A percentile compares a stretch with the other conserved stretches of the same genome.
phyloP scores from a whole-genome alignment of 1,140 invertebrate species.

The Scaptomyza montana region DNA sequence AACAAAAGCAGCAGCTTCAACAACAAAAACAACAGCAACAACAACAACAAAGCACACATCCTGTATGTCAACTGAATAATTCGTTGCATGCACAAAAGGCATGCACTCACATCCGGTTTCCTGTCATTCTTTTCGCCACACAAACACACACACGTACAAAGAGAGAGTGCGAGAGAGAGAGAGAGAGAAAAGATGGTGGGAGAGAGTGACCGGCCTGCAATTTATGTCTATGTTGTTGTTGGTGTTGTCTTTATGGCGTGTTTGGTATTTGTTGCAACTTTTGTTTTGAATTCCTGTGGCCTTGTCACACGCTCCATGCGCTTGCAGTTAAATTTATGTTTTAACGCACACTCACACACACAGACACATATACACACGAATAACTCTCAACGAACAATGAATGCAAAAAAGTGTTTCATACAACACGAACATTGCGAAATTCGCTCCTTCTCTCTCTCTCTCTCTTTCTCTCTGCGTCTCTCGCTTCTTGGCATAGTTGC shows the following conservation, averaged over 20 bases:
- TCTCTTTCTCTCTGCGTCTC: background rate
- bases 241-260: slow-evolving; percentile 76
- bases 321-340: slow-evolving; percentile 77
- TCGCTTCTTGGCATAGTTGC: too few species aligned
- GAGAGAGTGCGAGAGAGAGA: slow-evolving; percentile 7
- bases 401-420: slow-evolving; percentile 54
- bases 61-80: slow-evolving; percentile 81
- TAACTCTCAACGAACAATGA: slow-evolving; percentile 72
- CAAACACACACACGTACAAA: slow-evolving; percentile 13
- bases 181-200: background rate
- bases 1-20: slow-evolving; percentile 36
- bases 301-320: slow-evolving; percentile 77
- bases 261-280: slow-evolving; percentile 81
- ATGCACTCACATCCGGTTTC: slow-evolving; percentile 82
- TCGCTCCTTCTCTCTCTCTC: background rate
- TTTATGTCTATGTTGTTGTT: slow-evolving; percentile 66
- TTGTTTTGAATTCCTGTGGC: slow-evolving; percentile 81
- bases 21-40: slow-evolving; percentile 30
- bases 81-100: slow-evolving; percentile 82
- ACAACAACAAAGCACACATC: slow-evolving; percentile 79
- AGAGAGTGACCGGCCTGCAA: slow-evolving; percentile 49
- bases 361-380: slow-evolving; percentile 26
- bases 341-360: slow-evolving; percentile 44
- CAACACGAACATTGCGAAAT: slow-evolving; percentile 30
- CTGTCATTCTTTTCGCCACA: slow-evolving; percentile 77